Conservation (phyloP, 2,888 invertebrate species). For the Drosophila yooni region DNA sequence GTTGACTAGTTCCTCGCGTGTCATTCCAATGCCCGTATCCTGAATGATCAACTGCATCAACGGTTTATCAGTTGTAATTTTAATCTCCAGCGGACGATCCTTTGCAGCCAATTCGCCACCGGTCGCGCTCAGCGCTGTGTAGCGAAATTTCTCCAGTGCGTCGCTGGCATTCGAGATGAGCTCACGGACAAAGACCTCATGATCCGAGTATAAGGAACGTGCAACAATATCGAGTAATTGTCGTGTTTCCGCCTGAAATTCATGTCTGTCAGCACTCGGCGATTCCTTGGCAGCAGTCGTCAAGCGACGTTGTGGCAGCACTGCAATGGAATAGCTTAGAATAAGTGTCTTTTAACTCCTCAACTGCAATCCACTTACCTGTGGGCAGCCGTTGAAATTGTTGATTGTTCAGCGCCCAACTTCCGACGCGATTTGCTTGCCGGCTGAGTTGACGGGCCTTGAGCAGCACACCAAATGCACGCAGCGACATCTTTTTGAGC, state of each 20-base stretch:
- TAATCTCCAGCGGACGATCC: conserved; percentile 93
- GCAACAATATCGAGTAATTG: conserved; percentile 99
- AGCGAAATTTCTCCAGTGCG: conserved; percentile 97
- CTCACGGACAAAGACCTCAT: conserved; percentile 98
- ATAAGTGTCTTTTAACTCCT: not conserved
- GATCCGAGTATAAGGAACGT: conserved; percentile 97
- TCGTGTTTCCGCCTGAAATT: conserved; percentile 98
- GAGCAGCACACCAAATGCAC: conserved; percentile 37
- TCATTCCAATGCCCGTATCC: conserved; percentile 98
- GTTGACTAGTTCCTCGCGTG: conserved; percentile 94
- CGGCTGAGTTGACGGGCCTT: conserved; percentile 41
- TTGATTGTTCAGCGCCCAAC: conserved; percentile 8
- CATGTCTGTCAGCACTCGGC: conserved; percentile 88
- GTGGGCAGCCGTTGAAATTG: not conserved
- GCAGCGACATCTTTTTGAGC: conserved; percentile 24
- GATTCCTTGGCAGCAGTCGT: conserved; percentile 48
- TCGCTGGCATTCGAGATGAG: conserved; percentile 98
- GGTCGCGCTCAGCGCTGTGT: conserved; percentile 87
- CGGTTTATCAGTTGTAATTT: conserved; percentile 94
- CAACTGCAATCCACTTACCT: conserved; percentile 14
- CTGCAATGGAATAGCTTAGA: conserved; percentile 13
- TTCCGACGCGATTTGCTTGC: conserved; percentile 29
- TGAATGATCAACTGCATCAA: conserved; percentile 93
- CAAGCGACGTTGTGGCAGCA: conserved; percentile 24
- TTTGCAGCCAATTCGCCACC: conserved; percentile 86